Evolutionary conservation across 2,888 invertebrate genomes (phyloP), one percentile per base, ranked within the genome.

Genomic region (Netelia melanura): DNA sequence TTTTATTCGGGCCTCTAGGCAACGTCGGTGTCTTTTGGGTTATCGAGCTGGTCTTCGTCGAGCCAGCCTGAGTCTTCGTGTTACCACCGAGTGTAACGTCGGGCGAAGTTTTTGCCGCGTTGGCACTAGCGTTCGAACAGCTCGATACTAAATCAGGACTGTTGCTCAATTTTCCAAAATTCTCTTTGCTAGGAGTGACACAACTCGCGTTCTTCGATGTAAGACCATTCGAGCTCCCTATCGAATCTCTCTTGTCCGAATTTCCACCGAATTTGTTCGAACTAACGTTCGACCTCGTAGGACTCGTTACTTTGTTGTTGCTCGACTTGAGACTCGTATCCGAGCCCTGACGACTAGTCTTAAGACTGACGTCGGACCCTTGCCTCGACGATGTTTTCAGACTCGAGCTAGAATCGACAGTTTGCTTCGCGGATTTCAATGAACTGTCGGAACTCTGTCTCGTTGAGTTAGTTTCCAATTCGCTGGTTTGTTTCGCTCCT

Each of bases 131-230:
- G 71, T 87, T 94, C 0, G 96, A 95, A 91, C 97, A 97, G 90
- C 97, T 97, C 0, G 96, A 96, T 3, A 97, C 97, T 44, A 97
- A 93, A 91, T 97, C 97, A 0, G 97, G 97, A 91, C 96, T 96
- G 89, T 96, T 97, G 52, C 92, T 84, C 89, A 72, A 92, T 89
- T 87, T 93, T 75, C 83, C 88, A 64, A 83, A 76, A 87, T 88
- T 91, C 76, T 90, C 90, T 87, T 88, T 74, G 10, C 68, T 62
- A 10, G 71, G 23, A 83, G 86, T 86, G 38, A 82, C 48, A 48
- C 84, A 88, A 75, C 84, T 3, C 1, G 38, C 81, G 61, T 52
- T 86, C 14, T 83, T 88, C 9, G n/a, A 25, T 1, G 68, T 58
- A 9, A 54, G 30, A 9, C 78, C 79, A 56, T 71, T 83, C 14